Conservation (phyloP, 2,113 vertebrate genomes). For the Percina caprodes region DNA sequence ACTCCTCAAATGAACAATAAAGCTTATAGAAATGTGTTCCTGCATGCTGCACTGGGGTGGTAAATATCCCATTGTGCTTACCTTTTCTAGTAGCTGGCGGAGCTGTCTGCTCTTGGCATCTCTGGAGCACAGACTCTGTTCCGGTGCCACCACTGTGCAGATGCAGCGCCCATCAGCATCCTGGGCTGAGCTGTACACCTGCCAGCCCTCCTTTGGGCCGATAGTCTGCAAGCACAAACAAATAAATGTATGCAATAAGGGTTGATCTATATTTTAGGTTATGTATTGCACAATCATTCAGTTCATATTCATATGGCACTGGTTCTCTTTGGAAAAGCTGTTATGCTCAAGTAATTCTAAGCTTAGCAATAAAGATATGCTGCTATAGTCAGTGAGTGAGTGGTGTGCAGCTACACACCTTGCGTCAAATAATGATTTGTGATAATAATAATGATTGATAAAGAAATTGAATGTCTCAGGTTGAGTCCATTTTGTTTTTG, state of each 20-base stretch:
- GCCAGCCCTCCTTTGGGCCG: conserved; percentile 97
- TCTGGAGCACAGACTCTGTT: conserved; percentile 96
- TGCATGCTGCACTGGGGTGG: background rate
- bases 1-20: conserved; percentile 10
- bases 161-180: conserved; percentile 97
- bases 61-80: conserved; percentile 61
- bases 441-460: no score
- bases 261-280: background rate
- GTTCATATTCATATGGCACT: background rate
- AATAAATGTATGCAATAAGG: background rate
- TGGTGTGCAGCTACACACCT: background rate
- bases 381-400: background rate
- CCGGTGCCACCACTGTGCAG: conserved; percentile 97
- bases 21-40: background rate
- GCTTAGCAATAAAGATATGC: background rate
- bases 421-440: background rate
- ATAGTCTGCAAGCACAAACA: conserved; percentile 87
- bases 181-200: conserved; percentile 98
- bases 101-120: conserved; percentile 97
- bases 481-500: background rate
- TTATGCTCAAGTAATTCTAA: background rate
- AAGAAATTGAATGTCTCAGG: no score
- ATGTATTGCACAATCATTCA: background rate
- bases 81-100: conserved; percentile 97
- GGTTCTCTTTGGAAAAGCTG: background rate